Conservation (phyloP, 2,797 vertebrate genomes). For the Sebastes matsubarae region DNA sequence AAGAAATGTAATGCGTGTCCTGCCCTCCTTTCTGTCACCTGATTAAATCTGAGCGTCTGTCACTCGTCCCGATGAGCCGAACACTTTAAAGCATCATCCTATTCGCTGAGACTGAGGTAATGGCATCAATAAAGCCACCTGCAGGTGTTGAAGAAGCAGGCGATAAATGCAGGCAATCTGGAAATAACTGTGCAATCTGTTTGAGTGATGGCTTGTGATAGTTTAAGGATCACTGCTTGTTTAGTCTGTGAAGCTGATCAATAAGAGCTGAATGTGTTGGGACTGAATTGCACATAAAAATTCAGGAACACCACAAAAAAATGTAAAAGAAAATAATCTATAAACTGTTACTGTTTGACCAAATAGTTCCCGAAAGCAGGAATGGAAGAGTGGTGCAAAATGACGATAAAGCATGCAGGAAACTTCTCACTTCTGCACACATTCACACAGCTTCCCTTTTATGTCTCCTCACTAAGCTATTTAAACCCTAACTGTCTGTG, state of each 20-base stretch:
- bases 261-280: background rate
- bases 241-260: background rate
- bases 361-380: background rate
- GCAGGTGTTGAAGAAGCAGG: background rate
- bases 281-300: background rate
- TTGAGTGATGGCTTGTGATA: background rate
- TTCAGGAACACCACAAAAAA: too few relatives aligned
- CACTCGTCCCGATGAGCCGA: conserved; percentile 21
- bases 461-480: background rate
- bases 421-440: background rate
- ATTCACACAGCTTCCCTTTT: background rate
- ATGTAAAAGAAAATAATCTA: background rate
- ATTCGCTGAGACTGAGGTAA: background rate
- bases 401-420: background rate
- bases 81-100: background rate
- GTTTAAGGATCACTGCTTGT: background rate
- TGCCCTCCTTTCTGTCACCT: background rate
- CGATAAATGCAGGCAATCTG: background rate
- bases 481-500: background rate
- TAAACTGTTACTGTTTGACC: background rate
- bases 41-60: conserved; percentile 15
- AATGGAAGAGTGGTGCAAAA: background rate
- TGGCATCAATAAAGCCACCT: background rate
- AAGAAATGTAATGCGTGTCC: background rate
- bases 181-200: background rate